phyloP scores from a whole-genome alignment of 1,140 invertebrate species.

The Diploscapter pachys region DNA sequence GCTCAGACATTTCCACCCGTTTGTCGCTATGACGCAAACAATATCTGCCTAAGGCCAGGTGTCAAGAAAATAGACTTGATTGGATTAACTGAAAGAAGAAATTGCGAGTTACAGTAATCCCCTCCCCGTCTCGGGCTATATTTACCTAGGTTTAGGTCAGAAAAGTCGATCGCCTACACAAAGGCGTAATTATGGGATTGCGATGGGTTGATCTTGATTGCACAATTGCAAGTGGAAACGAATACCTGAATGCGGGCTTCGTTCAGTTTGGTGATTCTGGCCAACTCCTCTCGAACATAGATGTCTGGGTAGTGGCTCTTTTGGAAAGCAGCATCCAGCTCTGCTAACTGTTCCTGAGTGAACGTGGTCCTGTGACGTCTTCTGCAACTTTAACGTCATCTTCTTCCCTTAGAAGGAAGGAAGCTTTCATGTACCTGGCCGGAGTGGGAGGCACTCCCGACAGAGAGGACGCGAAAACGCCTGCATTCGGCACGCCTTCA shows the following conservation, averaged over 20 bases:
- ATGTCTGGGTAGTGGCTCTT: constrained; percentile 99
- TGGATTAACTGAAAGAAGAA: too few species aligned
- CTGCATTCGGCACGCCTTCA: constrained; percentile 21
- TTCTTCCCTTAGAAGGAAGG: not conserved
- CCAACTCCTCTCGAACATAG: constrained; percentile 97
- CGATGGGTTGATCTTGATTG: too few species aligned
- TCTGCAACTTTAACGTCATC: constrained; percentile 59
- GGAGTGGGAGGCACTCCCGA: constrained; percentile 38
- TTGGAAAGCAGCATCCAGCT: constrained; percentile 95
- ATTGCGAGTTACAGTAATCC: too few species aligned
- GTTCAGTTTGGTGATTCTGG: constrained; percentile 97
- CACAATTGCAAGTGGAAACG: too few species aligned
- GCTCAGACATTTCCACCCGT: too few species aligned
- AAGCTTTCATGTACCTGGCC: constrained; percentile 24
- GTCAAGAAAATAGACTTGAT: too few species aligned
- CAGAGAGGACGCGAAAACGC: constrained; percentile 24
- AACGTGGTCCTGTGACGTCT: constrained; percentile 95
- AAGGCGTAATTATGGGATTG: too few species aligned
- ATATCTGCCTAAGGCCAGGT: too few species aligned
- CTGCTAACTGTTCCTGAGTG: constrained; percentile 95
- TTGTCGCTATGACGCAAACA: too few species aligned
- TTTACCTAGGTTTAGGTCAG: too few species aligned
- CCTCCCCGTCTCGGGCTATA: too few species aligned
- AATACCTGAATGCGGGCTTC: constrained; percentile 98
- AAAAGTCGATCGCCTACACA: too few species aligned